Evolutionary conservation across 2,888 invertebrate genomes (phyloP).

Genomic region (Abrostola triplasia): DNA sequence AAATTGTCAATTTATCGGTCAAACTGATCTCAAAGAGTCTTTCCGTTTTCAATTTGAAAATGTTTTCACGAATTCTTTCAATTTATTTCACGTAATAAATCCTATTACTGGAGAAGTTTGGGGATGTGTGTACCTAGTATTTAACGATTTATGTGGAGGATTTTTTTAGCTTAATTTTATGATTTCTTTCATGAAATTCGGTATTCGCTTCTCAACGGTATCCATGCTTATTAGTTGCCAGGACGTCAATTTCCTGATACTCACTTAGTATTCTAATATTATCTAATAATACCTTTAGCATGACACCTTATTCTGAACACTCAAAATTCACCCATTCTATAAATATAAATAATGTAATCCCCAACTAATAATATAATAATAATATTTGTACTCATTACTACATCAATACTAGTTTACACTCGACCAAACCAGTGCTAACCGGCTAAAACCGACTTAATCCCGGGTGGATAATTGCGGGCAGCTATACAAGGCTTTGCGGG

Average conservation of each 20-base stretch:
- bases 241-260: too few species aligned
- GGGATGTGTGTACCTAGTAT: too few species aligned
- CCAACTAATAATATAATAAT: neutral
- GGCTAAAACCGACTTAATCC: conserved; percentile 64
- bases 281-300: too few species aligned
- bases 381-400: conserved; percentile 26
- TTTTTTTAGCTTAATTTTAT: too few species aligned
- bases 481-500: conserved; percentile 70
- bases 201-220: too few species aligned
- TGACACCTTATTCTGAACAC: neutral
- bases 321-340: neutral
- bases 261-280: too few species aligned
- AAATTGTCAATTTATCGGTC: conserved; percentile 78
- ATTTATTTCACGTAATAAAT: conserved; percentile 33
- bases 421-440: conserved; percentile 35
- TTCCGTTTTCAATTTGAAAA: conserved; percentile 28
- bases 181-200: too few species aligned
- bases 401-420: conserved; percentile 50
- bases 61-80: conserved; percentile 42
- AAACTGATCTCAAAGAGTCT: conserved; percentile 68
- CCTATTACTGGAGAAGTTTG: neutral
- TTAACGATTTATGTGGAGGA: too few species aligned
- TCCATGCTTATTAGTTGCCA: too few species aligned
- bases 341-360: neutral
- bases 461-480: conserved; percentile 73